Evolutionary conservation across 2,113 vertebrate genomes (phyloP), one percentile per base, ranked within the genome.

Genomic region (Ochotona princeps): DNA sequence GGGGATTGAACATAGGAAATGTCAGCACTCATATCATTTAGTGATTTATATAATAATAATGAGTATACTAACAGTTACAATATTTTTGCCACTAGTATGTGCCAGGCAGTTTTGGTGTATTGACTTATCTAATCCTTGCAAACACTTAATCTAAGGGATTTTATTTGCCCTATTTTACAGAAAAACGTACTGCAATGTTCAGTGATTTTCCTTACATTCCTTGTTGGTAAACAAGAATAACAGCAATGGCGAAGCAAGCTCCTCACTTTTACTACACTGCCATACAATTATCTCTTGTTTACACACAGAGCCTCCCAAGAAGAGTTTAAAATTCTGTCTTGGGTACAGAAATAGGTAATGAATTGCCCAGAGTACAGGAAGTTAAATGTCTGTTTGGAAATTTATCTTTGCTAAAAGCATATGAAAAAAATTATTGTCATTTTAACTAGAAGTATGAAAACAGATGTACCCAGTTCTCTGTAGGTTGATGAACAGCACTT

Each of bases 351-450:
- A 65, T 44, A 57, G 30, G 51, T 18, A 9, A n/a, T 5, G 35
- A 51, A 10, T 76, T 70, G 23, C 57, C 69, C 26, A 35, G 28
- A 18, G 17, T n/a, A 18, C 26, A 67, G 32, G 35, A 82, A 82
- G 17, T 28, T 74, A 61, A 63, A 70, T 61, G 51, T 51, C 54
- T 79, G 5, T 26, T 93, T 51, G 65, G 72, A 91, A 66, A 38
- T 90, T 69, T 38, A 12, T 81, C 81, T 93, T 73, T 82, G 35
- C 72, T 86, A n/a, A 75, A 75, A 69, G 44, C 49, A 21, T 49
- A 83, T 69, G 60, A 83, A 91, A 82, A 44, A 83, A 91, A 78
- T 61, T 83, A 57, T 92, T 92, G 83, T 73, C 72, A 74, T 93
- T 44, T 83, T 83, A 86, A 65, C 69, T 95, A 79, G 66, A 92